Evolutionary conservation across 2,797 vertebrate genomes (phyloP).

Genomic region (Acridotheres tristis): DNA sequence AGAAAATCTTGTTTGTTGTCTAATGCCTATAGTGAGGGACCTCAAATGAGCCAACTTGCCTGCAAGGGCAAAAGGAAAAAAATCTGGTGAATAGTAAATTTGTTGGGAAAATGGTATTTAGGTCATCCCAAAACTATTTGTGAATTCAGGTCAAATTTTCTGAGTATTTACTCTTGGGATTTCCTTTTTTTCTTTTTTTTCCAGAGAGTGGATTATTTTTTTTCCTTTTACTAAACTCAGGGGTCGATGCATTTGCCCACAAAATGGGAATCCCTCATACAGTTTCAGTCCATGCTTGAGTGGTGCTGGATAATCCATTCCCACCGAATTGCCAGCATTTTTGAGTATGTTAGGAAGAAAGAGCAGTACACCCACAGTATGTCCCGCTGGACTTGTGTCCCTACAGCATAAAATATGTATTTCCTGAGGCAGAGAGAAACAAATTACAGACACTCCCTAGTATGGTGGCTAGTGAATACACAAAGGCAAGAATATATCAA

Average conservation of each 20-base stretch:
- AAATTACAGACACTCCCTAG: not conserved
- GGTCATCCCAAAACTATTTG: not conserved
- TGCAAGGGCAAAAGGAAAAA: not conserved
- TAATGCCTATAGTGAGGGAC: not conserved
- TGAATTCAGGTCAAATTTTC: slow-evolving; percentile 3
- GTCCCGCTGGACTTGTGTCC: not conserved
- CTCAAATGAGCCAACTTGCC: not conserved
- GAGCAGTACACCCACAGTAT: not conserved
- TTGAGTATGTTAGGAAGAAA: not conserved
- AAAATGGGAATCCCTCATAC: not conserved
- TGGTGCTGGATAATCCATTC: not conserved
- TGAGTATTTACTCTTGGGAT: not conserved
- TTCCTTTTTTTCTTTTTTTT: not conserved
- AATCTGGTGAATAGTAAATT: not conserved
- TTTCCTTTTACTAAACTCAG: not conserved
- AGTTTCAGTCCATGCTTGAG: not conserved
- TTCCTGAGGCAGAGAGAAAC: not conserved
- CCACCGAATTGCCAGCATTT: not conserved
- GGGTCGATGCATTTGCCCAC: not conserved
- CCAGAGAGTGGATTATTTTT: not conserved
- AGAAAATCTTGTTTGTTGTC: not conserved
- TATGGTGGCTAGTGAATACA: not conserved
- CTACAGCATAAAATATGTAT: not conserved
- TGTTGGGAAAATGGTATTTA: slow-evolving; percentile 15
- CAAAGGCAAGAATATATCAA: not conserved